Evolutionary conservation across 2,797 vertebrate genomes (phyloP).

Genomic region (Sebastes vulpes): DNA sequence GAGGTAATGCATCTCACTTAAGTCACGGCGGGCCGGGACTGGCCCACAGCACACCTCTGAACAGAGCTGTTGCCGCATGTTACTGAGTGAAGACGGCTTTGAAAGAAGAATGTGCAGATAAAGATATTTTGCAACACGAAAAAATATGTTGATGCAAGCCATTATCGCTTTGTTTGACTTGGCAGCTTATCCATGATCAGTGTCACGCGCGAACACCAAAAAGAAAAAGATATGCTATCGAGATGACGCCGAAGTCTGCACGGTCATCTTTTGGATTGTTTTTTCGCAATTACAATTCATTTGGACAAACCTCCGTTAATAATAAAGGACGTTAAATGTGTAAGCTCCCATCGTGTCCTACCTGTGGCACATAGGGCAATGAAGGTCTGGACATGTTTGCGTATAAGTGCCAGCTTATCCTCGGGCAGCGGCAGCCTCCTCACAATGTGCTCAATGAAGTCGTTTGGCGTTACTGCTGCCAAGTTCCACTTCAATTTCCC

Average conservation of each 20-base stretch:
- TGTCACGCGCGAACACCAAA: slow-evolving; percentile 46
- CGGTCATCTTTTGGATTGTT: neutral
- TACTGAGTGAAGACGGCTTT: slow-evolving; percentile 39
- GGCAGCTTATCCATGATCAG: slow-evolving; percentile 38
- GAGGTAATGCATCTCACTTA: slow-evolving; percentile 43
- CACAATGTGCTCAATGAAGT: slow-evolving; percentile 97
- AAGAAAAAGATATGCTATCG: neutral
- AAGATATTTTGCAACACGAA: slow-evolving; percentile 63
- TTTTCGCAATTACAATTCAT: neutral
- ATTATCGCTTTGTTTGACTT: slow-evolving; percentile 47
- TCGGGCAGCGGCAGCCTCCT: slow-evolving; percentile 92
- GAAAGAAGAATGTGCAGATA: slow-evolving; percentile 42
- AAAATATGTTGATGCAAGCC: slow-evolving; percentile 58
- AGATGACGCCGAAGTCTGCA: neutral
- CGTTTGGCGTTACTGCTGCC: slow-evolving; percentile 93
- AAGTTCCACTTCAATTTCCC: slow-evolving; percentile 99
- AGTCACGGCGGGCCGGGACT: slow-evolving; percentile 42
- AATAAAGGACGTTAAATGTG: neutral
- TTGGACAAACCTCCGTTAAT: neutral
- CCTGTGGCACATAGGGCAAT: slow-evolving; percentile 97
- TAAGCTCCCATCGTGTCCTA: slow-evolving; percentile 86
- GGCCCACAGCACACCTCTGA: slow-evolving; percentile 52
- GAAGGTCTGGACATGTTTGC: slow-evolving; percentile 97
- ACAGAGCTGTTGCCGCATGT: slow-evolving; percentile 49
- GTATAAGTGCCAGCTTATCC: slow-evolving; percentile 94